A percentile compares a stretch with the other conserved stretches of the same genome.
Conservation (phyloP, 2,888 invertebrate genomes). For the Apodemia arnacis region DNA sequence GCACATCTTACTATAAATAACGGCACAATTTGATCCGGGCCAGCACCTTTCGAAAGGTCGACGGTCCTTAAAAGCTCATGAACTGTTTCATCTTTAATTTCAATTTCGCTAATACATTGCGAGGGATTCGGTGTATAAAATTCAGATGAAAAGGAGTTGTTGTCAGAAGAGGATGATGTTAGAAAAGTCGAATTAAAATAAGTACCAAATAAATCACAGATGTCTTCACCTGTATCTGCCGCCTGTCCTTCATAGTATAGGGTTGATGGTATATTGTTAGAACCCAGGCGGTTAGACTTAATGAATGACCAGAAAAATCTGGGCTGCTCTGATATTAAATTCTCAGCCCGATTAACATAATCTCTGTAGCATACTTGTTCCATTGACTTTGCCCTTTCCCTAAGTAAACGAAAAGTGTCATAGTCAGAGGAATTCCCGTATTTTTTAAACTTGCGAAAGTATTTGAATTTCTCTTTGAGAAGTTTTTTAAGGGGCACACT, state of each 20-base stretch:
- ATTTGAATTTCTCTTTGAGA: background rate
- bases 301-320: background rate
- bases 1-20: constrained; percentile 5
- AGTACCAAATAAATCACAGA: background rate
- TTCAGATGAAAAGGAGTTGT: no score
- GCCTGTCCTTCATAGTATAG: background rate
- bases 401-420: background rate
- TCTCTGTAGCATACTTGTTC: background rate
- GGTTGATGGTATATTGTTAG: background rate
- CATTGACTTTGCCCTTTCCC: background rate
- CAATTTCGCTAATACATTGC: no score
- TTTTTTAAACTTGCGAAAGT: constrained; percentile 5
- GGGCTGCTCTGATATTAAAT: background rate
- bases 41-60: background rate
- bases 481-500: background rate
- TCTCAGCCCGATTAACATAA: background rate
- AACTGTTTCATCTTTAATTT: no score
- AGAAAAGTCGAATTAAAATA: background rate
- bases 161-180: no score
- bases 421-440: background rate
- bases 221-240: background rate
- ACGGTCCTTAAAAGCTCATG: background rate
- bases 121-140: no score
- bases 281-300: background rate
- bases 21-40: background rate